These are phyloP conservation scores for Cephus runcator DNA, from an alignment of 2,888 invertebrate genomes.

Conservation along the genomic window DNA sequence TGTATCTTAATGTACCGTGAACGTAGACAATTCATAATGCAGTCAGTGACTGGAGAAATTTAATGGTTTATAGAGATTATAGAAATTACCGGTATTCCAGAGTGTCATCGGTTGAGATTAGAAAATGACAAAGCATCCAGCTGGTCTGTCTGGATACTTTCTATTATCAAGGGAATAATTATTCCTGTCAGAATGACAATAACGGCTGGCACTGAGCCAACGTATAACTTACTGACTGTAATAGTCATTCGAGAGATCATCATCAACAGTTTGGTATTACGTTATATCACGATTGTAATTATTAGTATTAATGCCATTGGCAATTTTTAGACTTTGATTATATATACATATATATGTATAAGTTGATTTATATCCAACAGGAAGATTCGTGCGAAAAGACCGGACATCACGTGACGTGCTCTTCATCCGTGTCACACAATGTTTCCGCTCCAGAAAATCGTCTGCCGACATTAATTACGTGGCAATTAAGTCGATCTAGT, in stretches of 20 bases:
- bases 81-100: conserved; percentile 38
- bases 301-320: neutral
- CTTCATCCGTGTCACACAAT: conserved; percentile 43
- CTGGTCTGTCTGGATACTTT: conserved; percentile 30
- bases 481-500: conserved; percentile 48
- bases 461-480: conserved; percentile 40
- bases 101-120: conserved; percentile 25
- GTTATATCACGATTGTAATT: neutral
- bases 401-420: conserved; percentile 22
- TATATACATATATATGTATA: neutral
- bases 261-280: neutral
- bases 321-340: neutral
- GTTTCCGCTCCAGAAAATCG: conserved; percentile 59
- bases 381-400: neutral
- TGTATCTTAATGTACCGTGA: neutral
- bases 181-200: neutral
- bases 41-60: conserved; percentile 43
- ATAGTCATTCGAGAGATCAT: neutral
- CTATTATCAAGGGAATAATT: conserved; percentile 27
- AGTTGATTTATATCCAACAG: neutral
- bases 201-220: neutral
- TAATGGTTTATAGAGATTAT: conserved; percentile 38
- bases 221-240: neutral
- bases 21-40: neutral
- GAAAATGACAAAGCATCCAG: conserved; percentile 38